Base-by-base conservation (phyloP, 2,113 vertebrate genomes). In the Tylochromis polylepis region DNA sequence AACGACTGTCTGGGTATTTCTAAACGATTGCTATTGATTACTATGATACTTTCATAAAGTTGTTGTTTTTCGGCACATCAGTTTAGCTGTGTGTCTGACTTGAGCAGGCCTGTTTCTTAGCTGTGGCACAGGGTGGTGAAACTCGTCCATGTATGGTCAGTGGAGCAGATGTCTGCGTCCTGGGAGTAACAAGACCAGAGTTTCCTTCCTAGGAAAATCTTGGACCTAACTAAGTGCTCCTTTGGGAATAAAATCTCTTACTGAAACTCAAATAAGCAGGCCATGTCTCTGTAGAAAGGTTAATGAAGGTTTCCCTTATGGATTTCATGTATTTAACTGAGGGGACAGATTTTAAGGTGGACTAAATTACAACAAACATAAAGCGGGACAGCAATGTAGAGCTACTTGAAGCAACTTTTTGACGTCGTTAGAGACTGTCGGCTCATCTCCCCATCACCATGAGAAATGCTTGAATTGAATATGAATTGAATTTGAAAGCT, bases 101-200 rank as follows among this genome's bases (percentile, higher is more conserved):
- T 12, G 5, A 41, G 31, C 79, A 29, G 79, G 81, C 22, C 72
- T 38, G 36, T 34, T 43, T 82, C 29, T 87, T 10, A 46, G 65
- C 27, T 85, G 51, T 67, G 87, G 79, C 77, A 43, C 67, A 20
- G 29, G 83, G 51, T 60, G 81, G 81, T 51, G 79, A 60, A 82
- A 82, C 27, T 43, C 82, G 51, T 85, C 96, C 96, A 88, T 96
- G 92, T 96, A 95, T 95, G 95, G 95, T 93, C 94, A 94, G 79
- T 38, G 22, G 46, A 84, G 49, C 83, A 62, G 29, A 83, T 82
- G 80, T 53, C 77, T 58, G 72, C 56, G 12, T 89, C 79, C 84
- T 62, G 38, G 22, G 56, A 91, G 58, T 58, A 86, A 58, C 27
- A 9, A 62, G 58, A 81, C 81, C 75, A 10, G 80, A 81, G 81